These are phyloP conservation scores for Valencia hispanica DNA, from an alignment of 2,797 vertebrate genomes.

Conservation along the genomic window DNA sequence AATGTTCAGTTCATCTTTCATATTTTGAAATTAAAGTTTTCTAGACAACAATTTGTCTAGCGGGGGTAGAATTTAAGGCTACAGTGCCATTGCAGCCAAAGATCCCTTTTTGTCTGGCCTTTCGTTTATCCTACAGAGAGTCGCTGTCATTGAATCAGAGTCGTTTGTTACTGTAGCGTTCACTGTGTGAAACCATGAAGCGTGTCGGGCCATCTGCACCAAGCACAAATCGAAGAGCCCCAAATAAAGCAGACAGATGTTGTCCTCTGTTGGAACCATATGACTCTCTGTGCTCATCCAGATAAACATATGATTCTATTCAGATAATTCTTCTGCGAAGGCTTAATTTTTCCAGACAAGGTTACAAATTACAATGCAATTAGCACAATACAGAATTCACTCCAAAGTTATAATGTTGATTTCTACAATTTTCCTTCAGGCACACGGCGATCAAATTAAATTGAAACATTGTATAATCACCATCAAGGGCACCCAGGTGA, in stretches of 20 bases:
- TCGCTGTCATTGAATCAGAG: slow-evolving; percentile 60
- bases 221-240: slow-evolving; percentile 67
- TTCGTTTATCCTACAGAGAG: slow-evolving; percentile 60
- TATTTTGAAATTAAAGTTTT: slow-evolving; percentile 46
- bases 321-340: slow-evolving; percentile 24
- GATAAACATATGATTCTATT: slow-evolving; percentile 55
- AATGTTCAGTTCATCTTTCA: slow-evolving; percentile 15
- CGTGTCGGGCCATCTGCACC: slow-evolving; percentile 70
- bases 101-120: slow-evolving; percentile 59
- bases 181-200: slow-evolving; percentile 50
- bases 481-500: slow-evolving; percentile 17
- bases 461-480: slow-evolving; percentile 13
- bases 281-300: slow-evolving; percentile 32
- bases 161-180: slow-evolving; percentile 67
- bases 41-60: slow-evolving; percentile 28
- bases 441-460: slow-evolving; percentile 29
- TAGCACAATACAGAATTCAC: slow-evolving; percentile 26
- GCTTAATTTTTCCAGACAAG: slow-evolving; percentile 50
- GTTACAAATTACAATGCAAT: slow-evolving; percentile 55
- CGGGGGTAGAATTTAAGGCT: slow-evolving; percentile 30
- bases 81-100: slow-evolving; percentile 29
- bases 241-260: slow-evolving; percentile 68
- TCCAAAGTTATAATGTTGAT: slow-evolving; percentile 33
- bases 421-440: slow-evolving; percentile 22
- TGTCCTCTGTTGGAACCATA: slow-evolving; percentile 49